Conservation (phyloP, 2,888 invertebrate species). For the Acanthoscelides obtectus region DNA sequence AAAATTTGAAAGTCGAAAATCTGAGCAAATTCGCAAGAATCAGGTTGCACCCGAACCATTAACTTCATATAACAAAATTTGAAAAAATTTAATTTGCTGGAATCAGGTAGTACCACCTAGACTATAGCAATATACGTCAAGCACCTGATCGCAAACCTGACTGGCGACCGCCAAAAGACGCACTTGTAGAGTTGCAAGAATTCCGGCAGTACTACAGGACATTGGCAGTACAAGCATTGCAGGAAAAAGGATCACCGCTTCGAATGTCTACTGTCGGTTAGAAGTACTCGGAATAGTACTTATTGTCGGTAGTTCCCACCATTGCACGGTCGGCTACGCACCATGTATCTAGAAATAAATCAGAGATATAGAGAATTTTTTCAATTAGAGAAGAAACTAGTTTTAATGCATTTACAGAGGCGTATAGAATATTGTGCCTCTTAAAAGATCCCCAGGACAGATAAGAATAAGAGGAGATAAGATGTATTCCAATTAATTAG, state of each 20-base stretch:
- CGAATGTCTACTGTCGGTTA: not conserved
- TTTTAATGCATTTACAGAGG: not conserved
- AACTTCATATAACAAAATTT: no score
- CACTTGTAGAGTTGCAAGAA: not conserved
- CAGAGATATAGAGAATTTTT: not conserved
- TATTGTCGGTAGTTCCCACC: not conserved
- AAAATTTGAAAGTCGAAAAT: no score
- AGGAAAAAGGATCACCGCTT: not conserved
- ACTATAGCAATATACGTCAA: not conserved
- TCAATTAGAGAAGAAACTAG: not conserved
- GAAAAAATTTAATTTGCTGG: no score
- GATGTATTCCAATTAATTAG: not conserved
- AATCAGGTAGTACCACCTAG: not conserved
- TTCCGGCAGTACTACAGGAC: not conserved
- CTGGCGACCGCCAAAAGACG: not conserved
- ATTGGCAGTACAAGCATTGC: not conserved
- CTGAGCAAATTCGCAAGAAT: no score
- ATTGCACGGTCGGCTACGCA: not conserved
- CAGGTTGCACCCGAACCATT: no score
- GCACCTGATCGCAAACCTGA: not conserved
- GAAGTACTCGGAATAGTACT: not conserved
- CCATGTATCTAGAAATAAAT: not conserved
- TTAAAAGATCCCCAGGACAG: not conserved
- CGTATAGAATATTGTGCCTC: not conserved
- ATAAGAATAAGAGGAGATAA: not conserved